These are phyloP conservation scores for Patiria miniata DNA, from an alignment of 35 echinoderm and acorn worm species.

Conservation along the genomic window DNA sequence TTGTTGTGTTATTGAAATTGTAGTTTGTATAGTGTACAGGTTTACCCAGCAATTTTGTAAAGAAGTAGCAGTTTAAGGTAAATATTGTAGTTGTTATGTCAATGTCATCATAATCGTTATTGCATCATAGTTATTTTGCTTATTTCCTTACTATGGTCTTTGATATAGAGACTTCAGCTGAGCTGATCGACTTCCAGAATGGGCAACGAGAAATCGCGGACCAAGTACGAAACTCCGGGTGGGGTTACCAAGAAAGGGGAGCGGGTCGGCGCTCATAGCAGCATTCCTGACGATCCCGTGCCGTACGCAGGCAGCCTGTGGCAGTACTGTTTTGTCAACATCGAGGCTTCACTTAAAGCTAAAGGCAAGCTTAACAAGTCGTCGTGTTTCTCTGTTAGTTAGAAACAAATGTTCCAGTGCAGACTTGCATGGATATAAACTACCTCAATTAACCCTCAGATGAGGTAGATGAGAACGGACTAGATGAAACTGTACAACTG, in stretches of 20 bases:
- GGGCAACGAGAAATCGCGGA: neutral
- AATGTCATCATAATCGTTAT: too few relatives aligned
- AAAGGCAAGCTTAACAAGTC: slow-evolving; percentile 26
- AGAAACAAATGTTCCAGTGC: too few relatives aligned
- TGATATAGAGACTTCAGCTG: neutral
- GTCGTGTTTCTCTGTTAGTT: too few relatives aligned
- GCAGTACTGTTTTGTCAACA: slow-evolving; percentile 39
- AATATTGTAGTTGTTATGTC: too few relatives aligned
- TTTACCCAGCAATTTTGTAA: too few relatives aligned
- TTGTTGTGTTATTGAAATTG: too few relatives aligned
- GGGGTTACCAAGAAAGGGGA: neutral
- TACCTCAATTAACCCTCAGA: neutral
- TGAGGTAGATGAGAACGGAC: neutral
- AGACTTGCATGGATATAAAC: neutral
- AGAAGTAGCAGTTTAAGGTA: too few relatives aligned
- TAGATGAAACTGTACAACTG: too few relatives aligned
- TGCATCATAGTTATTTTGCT: too few relatives aligned
- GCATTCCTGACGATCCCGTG: slow-evolving; percentile 32
- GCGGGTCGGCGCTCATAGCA: neutral
- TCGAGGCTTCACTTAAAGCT: slow-evolving; percentile 26
- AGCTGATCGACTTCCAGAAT: neutral
- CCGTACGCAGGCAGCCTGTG: slow-evolving; percentile 35
- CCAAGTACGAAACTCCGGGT: neutral
- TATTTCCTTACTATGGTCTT: too few relatives aligned
- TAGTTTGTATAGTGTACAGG: too few relatives aligned